Evolutionary conservation across 2,888 invertebrate genomes (phyloP).

Genomic region (Sesia bembeciformis): DNA sequence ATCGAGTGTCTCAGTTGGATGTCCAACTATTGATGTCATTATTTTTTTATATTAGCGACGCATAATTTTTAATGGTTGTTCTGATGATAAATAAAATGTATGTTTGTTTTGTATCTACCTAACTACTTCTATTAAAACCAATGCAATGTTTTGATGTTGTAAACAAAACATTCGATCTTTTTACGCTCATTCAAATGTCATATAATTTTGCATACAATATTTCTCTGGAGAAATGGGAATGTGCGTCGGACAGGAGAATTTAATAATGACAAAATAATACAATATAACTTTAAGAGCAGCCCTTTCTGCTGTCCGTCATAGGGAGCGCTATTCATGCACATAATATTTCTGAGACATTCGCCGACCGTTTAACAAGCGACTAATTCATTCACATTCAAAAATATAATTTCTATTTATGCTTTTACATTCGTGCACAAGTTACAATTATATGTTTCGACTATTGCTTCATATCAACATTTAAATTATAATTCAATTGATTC

Average conservation of each 20-base stretch:
- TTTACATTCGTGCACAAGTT: neutral
- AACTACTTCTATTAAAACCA: neutral
- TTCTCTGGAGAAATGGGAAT: constrained; percentile 68
- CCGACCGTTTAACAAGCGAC: constrained; percentile 63
- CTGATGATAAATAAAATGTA: neutral
- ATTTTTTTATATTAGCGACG: too few species aligned
- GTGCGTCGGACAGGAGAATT: constrained; percentile 66
- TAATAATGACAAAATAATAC: constrained; percentile 76
- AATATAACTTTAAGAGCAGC: constrained; percentile 66
- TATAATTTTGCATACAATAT: constrained; percentile 75
- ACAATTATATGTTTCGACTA: constrained; percentile 5
- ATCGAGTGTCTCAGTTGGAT: constrained; percentile 25
- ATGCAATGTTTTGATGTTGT: constrained; percentile 13
- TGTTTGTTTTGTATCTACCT: neutral
- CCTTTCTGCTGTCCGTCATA: constrained; percentile 74
- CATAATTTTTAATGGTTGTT: neutral
- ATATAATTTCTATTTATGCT: neutral
- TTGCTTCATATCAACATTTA: constrained; percentile 35
- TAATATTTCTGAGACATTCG: constrained; percentile 66
- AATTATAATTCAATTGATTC: constrained; percentile 65
- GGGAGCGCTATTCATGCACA: constrained; percentile 65
- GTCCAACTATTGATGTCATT: neutral
- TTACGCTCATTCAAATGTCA: constrained; percentile 72
- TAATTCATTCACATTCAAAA: constrained; percentile 44
- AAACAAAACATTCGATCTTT: constrained; percentile 58